These are phyloP conservation scores for Pachypanchax playfairii DNA, from an alignment of 2,113 vertebrate species.

Conservation along the genomic window DNA sequence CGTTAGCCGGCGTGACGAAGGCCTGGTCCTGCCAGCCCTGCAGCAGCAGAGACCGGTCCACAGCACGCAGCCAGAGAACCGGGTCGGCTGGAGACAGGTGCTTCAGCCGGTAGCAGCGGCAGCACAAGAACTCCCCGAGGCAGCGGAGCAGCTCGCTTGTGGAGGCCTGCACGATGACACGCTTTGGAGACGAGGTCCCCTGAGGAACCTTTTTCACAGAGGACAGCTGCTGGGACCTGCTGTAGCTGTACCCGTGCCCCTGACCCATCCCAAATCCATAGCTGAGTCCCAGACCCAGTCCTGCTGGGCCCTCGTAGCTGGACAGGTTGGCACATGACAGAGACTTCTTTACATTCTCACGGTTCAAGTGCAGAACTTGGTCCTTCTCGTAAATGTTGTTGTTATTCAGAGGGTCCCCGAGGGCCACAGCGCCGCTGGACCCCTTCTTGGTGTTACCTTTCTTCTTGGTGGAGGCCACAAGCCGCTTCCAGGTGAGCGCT, in stretches of 20 bases:
- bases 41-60: constrained; percentile 84
- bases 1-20: constrained; percentile 86
- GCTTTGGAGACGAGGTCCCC: constrained; percentile 73
- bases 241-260: constrained; percentile 61
- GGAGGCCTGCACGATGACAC: constrained; percentile 85
- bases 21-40: constrained; percentile 89
- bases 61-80: constrained; percentile 82
- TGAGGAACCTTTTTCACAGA: constrained; percentile 75
- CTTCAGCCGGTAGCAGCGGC: constrained; percentile 83
- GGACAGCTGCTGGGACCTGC: constrained; percentile 70
- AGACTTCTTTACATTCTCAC: constrained; percentile 83
- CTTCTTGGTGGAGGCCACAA: constrained; percentile 85
- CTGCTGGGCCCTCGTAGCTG: constrained; percentile 78
- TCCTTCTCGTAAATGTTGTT: constrained; percentile 80
- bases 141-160: constrained; percentile 86
- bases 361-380: constrained; percentile 78
- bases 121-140: constrained; percentile 83
- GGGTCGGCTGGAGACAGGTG: constrained; percentile 81
- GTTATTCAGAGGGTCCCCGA: constrained; percentile 71
- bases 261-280: constrained; percentile 66
- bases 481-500: constrained; percentile 83
- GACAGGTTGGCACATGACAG: constrained; percentile 84
- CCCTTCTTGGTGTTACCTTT: constrained; percentile 74
- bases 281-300: constrained; percentile 66
- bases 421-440: constrained; percentile 16